Percentiles rank a stretch among this genome's conserved stretches.
These are phyloP conservation scores for Gerris buenoi DNA, from an alignment of 1,140 invertebrate genomes.

Conservation along the genomic window DNA sequence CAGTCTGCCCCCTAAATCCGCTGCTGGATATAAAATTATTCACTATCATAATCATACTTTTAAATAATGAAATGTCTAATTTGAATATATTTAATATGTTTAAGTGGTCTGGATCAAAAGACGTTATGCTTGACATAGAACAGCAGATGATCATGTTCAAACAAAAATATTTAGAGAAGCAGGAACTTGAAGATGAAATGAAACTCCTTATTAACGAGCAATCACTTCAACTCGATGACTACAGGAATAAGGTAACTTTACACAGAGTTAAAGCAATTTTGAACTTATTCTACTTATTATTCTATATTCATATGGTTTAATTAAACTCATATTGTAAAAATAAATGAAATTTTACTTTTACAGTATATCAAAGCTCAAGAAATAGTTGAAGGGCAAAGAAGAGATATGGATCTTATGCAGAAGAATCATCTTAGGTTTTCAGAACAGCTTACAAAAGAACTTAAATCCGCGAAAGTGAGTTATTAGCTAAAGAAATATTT, in stretches of 20 bases:
- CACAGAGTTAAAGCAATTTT: background rate
- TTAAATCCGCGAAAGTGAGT: constrained; percentile 51
- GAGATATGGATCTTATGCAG: constrained; percentile 54
- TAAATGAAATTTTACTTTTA: too few species aligned
- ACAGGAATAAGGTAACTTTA: constrained; percentile 46
- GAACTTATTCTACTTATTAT: too few species aligned
- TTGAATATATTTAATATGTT: background rate
- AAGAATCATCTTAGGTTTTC: constrained; percentile 57
- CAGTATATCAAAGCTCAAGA: constrained; percentile 52
- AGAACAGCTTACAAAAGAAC: constrained; percentile 58
- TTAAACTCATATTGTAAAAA: too few species aligned
- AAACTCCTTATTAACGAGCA: constrained; percentile 50
- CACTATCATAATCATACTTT: too few species aligned
- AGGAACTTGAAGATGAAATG: constrained; percentile 50
- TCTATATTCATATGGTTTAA: too few species aligned
- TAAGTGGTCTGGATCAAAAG: constrained; percentile 34
- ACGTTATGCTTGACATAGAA: constrained; percentile 45
- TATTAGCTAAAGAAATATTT: background rate
- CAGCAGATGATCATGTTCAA: constrained; percentile 42
- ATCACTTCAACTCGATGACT: constrained; percentile 51
- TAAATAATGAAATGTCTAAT: too few species aligned
- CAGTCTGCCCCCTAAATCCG: too few species aligned
- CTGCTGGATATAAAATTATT: too few species aligned
- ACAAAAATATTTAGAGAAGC: constrained; percentile 44
- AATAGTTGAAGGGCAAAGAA: constrained; percentile 52